Evolutionary conservation across 2,113 vertebrate species (phyloP).

Genomic region (Hippoglossus stenolepis): DNA sequence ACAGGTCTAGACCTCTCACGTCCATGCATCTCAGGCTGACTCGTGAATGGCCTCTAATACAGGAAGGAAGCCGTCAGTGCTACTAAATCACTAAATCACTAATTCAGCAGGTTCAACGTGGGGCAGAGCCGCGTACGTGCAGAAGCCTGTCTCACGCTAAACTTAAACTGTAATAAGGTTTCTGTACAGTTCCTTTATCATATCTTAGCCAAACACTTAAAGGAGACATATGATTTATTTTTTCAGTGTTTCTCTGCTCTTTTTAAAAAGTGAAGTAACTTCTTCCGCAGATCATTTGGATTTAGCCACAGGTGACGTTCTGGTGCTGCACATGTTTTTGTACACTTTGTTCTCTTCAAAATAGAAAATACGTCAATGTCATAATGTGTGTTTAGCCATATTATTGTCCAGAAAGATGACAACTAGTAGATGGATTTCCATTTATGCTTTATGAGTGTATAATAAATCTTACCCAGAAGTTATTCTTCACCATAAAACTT

Average conservation of each 20-base stretch:
- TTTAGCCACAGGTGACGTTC: too few species aligned
- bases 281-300: too few species aligned
- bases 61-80: constrained; percentile 22
- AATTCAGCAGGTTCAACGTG: constrained; percentile 8
- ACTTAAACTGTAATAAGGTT: background rate
- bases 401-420: background rate
- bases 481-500: background rate
- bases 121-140: constrained; percentile 1
- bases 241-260: too few species aligned
- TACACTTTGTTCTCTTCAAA: background rate
- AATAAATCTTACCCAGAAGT: background rate
- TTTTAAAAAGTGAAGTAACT: too few species aligned
- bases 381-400: background rate
- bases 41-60: constrained; percentile 12
- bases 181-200: background rate
- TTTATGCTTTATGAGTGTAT: background rate
- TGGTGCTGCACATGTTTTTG: too few species aligned
- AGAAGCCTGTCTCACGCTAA: constrained; percentile 13
- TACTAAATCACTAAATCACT: constrained; percentile 25
- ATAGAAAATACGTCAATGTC: background rate
- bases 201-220: constrained; percentile 1
- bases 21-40: constrained; percentile 16
- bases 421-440: background rate
- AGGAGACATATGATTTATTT: too few species aligned
- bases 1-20: constrained; percentile 3